Percentiles rank a stretch among this genome's conserved stretches.
These are phyloP conservation scores for Hybos culiciformis DNA, from an alignment of 2,888 invertebrate genomes.

Conservation along the genomic window DNA sequence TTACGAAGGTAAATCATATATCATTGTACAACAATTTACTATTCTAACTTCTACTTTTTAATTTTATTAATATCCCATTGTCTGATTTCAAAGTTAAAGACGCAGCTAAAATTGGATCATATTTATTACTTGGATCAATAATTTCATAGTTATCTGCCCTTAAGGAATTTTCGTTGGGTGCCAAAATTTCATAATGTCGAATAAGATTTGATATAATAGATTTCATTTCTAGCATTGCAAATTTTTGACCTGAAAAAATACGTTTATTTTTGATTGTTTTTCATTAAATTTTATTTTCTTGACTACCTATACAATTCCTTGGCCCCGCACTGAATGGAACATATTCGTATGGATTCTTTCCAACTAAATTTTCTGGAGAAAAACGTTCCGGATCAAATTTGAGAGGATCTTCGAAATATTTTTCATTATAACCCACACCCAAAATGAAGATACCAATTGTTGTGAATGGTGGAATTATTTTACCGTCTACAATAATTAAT, in stretches of 20 bases:
- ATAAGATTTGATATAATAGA: slow-evolving; percentile 34
- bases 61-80: slow-evolving; percentile 29
- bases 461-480: slow-evolving; percentile 7
- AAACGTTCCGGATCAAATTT: slow-evolving; percentile 36
- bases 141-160: background rate
- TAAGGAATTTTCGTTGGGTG: slow-evolving; percentile 7
- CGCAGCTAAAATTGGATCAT: slow-evolving; percentile 23
- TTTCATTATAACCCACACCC: slow-evolving; percentile 12
- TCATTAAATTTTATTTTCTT: no score
- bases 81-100: slow-evolving; percentile 33
- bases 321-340: slow-evolving; percentile 45
- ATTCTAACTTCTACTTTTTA: no score
- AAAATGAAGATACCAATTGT: slow-evolving; percentile 8
- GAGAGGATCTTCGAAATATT: slow-evolving; percentile 10
- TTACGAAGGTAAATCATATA: no score
- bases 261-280: no score
- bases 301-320: slow-evolving; percentile 43
- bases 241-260: no score
- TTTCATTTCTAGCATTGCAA: slow-evolving; percentile 39
- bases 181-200: slow-evolving; percentile 29
- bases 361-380: no score
- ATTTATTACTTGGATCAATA: background rate
- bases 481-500: slow-evolving; percentile 22
- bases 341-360: slow-evolving; percentile 36
- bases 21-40: no score